These are phyloP conservation scores for Gorsachius magnificus DNA, from an alignment of 2,797 vertebrate genomes.

Conservation along the genomic window DNA sequence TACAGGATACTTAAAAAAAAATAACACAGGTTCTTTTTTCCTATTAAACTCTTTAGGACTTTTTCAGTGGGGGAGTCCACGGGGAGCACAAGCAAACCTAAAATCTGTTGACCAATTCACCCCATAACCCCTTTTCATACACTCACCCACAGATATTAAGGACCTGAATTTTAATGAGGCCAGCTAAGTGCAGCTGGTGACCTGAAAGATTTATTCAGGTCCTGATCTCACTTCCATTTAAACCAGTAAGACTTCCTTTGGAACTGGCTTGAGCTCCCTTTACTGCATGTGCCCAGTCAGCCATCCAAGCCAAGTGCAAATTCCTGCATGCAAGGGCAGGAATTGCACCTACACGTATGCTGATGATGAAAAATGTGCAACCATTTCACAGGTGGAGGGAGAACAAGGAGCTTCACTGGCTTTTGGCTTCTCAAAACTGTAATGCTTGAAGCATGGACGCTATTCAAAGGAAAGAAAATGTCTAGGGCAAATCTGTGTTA, in stretches of 20 bases:
- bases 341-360: background rate
- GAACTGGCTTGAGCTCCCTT: background rate
- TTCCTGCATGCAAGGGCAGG: background rate
- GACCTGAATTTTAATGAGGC: slow-evolving; percentile 53
- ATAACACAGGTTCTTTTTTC: slow-evolving; percentile 5
- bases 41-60: slow-evolving; percentile 15
- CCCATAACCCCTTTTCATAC: slow-evolving; percentile 31
- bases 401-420: background rate
- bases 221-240: slow-evolving; percentile 15
- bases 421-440: background rate
- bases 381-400: background rate
- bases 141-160: slow-evolving; percentile 38
- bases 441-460: background rate
- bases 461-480: background rate
- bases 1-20: slow-evolving; percentile 32
- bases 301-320: background rate
- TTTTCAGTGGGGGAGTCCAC: slow-evolving; percentile 25
- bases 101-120: slow-evolving; percentile 58
- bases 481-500: background rate
- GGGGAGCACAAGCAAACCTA: slow-evolving; percentile 40
- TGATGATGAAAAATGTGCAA: background rate
- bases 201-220: slow-evolving; percentile 50
- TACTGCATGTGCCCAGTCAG: background rate
- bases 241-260: slow-evolving; percentile 59
- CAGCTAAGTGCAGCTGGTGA: slow-evolving; percentile 56